A percentile compares a stretch with the other conserved stretches of the same genome.
Evolutionary conservation across 2,113 vertebrate genomes (phyloP).

Genomic region (Nematolebias whitei): DNA sequence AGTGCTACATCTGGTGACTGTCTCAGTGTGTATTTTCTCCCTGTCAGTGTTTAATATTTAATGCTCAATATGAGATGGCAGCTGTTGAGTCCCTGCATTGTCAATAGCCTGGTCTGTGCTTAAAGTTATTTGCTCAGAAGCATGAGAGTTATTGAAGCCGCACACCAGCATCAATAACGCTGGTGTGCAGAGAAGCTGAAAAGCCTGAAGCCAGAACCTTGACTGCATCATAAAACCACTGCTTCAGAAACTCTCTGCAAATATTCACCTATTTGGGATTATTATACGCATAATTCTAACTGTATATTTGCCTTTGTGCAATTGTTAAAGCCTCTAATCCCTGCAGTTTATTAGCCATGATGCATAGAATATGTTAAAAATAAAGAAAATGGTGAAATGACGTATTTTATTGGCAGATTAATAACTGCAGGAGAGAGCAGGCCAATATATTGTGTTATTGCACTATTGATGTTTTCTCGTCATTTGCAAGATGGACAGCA

Average conservation of each 20-base stretch:
- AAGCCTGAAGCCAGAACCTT: not conserved
- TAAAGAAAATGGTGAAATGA: not conserved
- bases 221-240: slow-evolving; percentile 3
- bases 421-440: not conserved
- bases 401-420: not conserved
- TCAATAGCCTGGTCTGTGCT: not conserved
- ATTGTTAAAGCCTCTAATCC: not conserved
- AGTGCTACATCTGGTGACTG: not conserved
- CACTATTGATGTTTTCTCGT: not conserved
- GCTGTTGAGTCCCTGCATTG: slow-evolving; percentile 4
- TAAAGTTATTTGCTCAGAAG: slow-evolving; percentile 3
- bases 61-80: slow-evolving; percentile 5
- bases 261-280: not conserved
- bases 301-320: not conserved
- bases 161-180: slow-evolving; percentile 9
- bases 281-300: not conserved
- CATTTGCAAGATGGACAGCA: slow-evolving; percentile 9
- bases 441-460: slow-evolving; percentile 1
- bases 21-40: not conserved
- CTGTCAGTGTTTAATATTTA: slow-evolving; percentile 5
- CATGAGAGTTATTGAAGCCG: slow-evolving; percentile 9
- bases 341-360: not conserved
- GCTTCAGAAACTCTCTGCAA: not conserved
- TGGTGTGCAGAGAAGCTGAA: slow-evolving; percentile 1
- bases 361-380: not conserved